Conservation (phyloP, 2,888 invertebrate genomes). For the Mimas tiliae region DNA sequence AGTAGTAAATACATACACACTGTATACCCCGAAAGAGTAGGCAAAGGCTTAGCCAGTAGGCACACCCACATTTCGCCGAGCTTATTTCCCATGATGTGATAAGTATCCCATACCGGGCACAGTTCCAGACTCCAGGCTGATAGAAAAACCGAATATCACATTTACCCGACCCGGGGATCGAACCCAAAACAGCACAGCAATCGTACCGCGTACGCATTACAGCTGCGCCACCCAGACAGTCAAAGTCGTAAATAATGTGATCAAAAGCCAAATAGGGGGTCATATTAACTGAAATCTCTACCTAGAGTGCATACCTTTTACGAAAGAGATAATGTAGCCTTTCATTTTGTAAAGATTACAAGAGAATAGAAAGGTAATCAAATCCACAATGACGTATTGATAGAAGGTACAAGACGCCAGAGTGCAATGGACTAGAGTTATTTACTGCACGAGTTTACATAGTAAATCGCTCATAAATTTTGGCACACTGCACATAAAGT, state of each 20-base stretch:
- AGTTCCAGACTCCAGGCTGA: too few species aligned
- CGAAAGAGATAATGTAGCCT: conserved; percentile 38
- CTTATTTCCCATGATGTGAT: too few species aligned
- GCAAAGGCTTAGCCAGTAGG: too few species aligned
- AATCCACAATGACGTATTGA: conserved; percentile 46
- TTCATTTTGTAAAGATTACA: conserved; percentile 54
- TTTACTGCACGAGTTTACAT: conserved; percentile 14
- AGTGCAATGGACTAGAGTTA: conserved; percentile 27
- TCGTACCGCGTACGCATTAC: too few species aligned
- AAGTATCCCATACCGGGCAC: too few species aligned
- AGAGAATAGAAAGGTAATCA: conserved; percentile 64
- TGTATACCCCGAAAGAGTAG: too few species aligned
- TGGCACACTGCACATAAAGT: neutral
- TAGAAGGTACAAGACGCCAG: conserved; percentile 35
- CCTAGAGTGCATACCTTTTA: conserved; percentile 29
- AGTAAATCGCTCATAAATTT: neutral
- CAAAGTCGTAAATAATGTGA: neutral
- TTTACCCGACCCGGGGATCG: too few species aligned
- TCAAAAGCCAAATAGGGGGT: neutral
- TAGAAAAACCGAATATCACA: too few species aligned
- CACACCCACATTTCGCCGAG: too few species aligned
- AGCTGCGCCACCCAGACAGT: too few species aligned
- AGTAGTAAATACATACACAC: neutral
- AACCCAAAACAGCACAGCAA: too few species aligned
- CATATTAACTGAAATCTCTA: neutral